Conservation (phyloP, 2,113 vertebrate genomes). For the Triplophysa siluroides region DNA sequence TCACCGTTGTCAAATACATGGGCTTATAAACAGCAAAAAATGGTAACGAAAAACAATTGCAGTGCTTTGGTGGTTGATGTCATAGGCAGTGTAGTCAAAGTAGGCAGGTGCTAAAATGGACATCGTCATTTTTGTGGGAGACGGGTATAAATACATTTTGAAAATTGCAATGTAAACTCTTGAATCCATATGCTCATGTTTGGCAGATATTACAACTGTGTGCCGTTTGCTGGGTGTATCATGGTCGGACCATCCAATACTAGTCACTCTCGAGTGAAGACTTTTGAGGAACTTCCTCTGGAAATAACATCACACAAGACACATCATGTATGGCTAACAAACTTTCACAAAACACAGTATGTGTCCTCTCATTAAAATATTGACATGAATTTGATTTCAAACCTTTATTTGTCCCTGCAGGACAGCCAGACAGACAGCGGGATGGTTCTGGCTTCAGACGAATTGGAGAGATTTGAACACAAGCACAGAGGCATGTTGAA, state of each 20-base stretch:
- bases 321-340: slow-evolving; percentile 77
- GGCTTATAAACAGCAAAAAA: too few species aligned
- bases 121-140: not conserved
- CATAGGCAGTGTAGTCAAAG: too few species aligned
- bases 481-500: slow-evolving; percentile 77
- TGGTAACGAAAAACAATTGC: too few species aligned
- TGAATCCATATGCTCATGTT: not conserved
- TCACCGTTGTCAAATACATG: too few species aligned
- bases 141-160: not conserved
- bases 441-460: slow-evolving; percentile 97
- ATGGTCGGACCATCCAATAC: slow-evolving; percentile 79
- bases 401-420: not conserved
- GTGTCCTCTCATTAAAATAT: too few species aligned
- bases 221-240: slow-evolving; percentile 87
- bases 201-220: slow-evolving; percentile 94
- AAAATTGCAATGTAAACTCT: too few species aligned
- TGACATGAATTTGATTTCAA: not conserved
- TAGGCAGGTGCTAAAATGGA: too few species aligned
- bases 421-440: slow-evolving; percentile 96
- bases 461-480: slow-evolving; percentile 91
- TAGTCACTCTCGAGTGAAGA: slow-evolving; percentile 86
- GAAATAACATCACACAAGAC: slow-evolving; percentile 83
- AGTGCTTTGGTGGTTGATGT: too few species aligned
- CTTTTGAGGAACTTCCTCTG: slow-evolving; percentile 91
- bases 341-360: not conserved